phyloP scores from a whole-genome alignment of 1,140 invertebrate species.

The Drosophila parvula region DNA sequence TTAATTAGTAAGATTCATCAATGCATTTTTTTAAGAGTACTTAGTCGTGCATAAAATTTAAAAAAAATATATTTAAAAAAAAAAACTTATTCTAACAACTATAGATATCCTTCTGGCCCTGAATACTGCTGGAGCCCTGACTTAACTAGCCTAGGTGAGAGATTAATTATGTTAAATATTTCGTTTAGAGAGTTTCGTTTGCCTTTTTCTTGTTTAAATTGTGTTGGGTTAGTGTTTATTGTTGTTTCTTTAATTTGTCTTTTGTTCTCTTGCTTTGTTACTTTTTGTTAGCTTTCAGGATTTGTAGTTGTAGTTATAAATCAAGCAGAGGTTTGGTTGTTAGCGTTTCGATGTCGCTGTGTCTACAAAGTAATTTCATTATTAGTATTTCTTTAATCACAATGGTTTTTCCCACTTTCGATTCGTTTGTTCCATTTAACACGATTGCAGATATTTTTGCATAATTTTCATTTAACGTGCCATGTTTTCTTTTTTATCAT shows the following conservation, averaged over 20 bases:
- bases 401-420: constrained; percentile 36
- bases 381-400: constrained; percentile 39
- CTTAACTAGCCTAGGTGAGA: constrained; percentile 45
- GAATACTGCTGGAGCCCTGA: constrained; percentile 27
- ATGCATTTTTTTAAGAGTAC: neutral
- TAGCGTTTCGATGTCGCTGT: constrained; percentile 43
- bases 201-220: constrained; percentile 39
- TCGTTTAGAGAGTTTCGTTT: constrained; percentile 36
- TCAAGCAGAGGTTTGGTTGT: constrained; percentile 53
- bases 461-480: constrained; percentile 61
- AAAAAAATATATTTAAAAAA: constrained; percentile 45
- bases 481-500: constrained; percentile 59
- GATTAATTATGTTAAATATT: constrained; percentile 35
- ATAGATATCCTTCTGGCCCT: constrained; percentile 9
- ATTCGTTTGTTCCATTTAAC: constrained; percentile 21
- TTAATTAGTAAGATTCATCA: constrained; percentile 49
- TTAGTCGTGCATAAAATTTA: constrained; percentile 45
- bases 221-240: constrained; percentile 41
- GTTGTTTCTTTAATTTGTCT: constrained; percentile 35
- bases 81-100: constrained; percentile 28
- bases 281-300: constrained; percentile 31
- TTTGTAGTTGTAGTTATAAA: constrained; percentile 43
- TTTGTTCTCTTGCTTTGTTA: constrained; percentile 36
- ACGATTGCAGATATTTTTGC: constrained; percentile 39
- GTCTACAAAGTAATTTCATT: constrained; percentile 37